A percentile compares a stretch with the other conserved stretches of the same genome.
Evolutionary conservation across 64 coral and sea anemone species (phyloP).

Genomic region (Catalaphyllia jardinei): DNA sequence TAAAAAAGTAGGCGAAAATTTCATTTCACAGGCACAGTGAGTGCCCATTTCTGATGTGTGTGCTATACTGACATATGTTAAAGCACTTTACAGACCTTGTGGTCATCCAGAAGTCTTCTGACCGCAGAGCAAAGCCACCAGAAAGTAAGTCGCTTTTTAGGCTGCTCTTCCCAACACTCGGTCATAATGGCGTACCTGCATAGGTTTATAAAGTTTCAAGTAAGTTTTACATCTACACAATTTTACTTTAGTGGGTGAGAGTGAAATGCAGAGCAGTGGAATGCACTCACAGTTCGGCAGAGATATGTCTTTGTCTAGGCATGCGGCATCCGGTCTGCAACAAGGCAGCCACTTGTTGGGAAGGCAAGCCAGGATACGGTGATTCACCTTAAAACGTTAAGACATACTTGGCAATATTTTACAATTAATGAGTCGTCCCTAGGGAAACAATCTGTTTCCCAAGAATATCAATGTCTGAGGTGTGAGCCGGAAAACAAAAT

Average conservation of each 20-base stretch:
- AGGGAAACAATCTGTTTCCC: no score
- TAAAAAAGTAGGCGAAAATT: no score
- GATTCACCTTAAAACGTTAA: neutral
- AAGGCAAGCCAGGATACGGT: neutral
- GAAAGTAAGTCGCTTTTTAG: neutral
- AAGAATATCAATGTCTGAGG: no score
- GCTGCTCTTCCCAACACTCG: slow-evolving; percentile 6
- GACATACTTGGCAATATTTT: neutral
- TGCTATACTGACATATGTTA: no score
- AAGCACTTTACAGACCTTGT: neutral
- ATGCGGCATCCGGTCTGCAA: neutral
- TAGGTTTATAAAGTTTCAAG: no score
- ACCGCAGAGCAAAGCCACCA: slow-evolving; percentile 14
- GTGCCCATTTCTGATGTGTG: no score
- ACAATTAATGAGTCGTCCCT: no score
- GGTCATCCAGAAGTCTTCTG: neutral
- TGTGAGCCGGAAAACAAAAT: no score
- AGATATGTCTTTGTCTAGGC: neutral
- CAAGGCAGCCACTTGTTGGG: neutral
- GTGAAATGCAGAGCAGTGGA: neutral
- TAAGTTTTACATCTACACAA: no score
- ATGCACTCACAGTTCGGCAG: neutral
- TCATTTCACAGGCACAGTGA: no score
- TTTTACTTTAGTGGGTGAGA: no score
- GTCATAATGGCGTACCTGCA: slow-evolving; percentile 13